Evolutionary conservation across 2,113 vertebrate genomes (phyloP).

Genomic region (Laticauda laticaudata): DNA sequence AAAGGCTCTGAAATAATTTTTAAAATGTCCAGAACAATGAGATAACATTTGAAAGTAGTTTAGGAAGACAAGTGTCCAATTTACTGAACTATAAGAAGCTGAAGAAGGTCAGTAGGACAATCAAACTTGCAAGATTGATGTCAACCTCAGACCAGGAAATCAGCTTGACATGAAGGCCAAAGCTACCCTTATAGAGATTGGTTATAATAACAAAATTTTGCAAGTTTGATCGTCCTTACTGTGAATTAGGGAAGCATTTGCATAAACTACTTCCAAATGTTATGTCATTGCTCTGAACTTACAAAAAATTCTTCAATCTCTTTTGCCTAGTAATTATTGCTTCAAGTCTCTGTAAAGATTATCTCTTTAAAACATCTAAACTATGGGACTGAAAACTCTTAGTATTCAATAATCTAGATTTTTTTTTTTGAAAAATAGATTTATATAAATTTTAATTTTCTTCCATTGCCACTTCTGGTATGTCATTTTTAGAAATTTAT

Average conservation of each 20-base stretch:
- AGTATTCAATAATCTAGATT: background rate
- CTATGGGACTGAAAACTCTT: background rate
- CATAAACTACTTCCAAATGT: background rate
- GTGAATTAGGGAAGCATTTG: background rate
- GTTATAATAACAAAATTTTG: background rate
- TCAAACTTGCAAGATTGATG: background rate
- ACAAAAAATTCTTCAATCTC: background rate
- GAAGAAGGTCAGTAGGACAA: background rate
- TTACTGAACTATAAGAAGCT: background rate
- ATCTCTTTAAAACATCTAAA: background rate
- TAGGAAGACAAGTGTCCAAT: background rate
- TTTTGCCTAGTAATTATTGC: background rate
- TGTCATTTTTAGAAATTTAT: background rate
- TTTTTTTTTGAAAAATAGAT: background rate
- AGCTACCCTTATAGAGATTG: background rate
- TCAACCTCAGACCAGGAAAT: background rate
- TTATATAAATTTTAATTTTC: background rate
- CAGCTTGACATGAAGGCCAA: background rate
- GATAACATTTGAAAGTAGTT: background rate
- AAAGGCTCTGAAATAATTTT: background rate
- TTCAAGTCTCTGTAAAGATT: background rate
- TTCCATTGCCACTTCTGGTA: background rate
- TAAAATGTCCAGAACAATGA: background rate
- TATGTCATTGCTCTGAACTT: background rate
- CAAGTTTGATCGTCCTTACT: background rate